phyloP scores from a whole-genome alignment of 2,113 vertebrate species.

The Notiomystis cincta region DNA sequence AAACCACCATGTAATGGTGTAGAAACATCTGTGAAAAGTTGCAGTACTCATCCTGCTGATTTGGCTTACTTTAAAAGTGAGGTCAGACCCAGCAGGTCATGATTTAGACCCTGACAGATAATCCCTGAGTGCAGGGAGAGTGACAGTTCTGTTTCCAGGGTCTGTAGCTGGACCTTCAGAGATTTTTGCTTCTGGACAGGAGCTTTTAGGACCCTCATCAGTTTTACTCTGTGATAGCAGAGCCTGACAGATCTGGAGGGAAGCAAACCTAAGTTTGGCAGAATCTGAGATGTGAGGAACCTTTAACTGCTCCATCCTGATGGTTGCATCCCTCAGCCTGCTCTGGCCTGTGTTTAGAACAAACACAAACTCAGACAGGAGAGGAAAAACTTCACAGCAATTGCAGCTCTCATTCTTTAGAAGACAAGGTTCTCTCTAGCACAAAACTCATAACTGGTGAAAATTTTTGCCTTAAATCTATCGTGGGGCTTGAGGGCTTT shows the following conservation, averaged over 20 bases:
- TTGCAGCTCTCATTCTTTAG: neutral
- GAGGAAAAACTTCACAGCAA: neutral
- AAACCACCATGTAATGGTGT: fast-evolving
- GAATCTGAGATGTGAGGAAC: neutral
- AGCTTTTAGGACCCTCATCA: neutral
- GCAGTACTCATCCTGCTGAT: neutral
- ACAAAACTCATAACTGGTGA: neutral
- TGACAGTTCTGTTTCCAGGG: neutral
- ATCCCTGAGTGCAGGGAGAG: neutral
- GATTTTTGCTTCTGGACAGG: neutral
- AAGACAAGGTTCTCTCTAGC: neutral
- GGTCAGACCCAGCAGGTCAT: neutral
- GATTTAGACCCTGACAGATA: neutral
- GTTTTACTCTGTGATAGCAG: neutral
- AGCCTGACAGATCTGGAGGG: neutral
- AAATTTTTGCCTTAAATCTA: neutral
- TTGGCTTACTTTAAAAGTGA: neutral
- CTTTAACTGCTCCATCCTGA: neutral
- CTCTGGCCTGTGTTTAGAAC: neutral
- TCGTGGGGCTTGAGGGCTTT: neutral
- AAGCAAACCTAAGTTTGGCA: neutral
- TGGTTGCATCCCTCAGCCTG: neutral
- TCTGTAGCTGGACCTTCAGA: neutral
- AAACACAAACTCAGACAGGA: neutral
- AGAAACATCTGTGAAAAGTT: neutral